Conservation (phyloP, 1,140 invertebrate genomes). For the Tetramorium parvispinum region DNA sequence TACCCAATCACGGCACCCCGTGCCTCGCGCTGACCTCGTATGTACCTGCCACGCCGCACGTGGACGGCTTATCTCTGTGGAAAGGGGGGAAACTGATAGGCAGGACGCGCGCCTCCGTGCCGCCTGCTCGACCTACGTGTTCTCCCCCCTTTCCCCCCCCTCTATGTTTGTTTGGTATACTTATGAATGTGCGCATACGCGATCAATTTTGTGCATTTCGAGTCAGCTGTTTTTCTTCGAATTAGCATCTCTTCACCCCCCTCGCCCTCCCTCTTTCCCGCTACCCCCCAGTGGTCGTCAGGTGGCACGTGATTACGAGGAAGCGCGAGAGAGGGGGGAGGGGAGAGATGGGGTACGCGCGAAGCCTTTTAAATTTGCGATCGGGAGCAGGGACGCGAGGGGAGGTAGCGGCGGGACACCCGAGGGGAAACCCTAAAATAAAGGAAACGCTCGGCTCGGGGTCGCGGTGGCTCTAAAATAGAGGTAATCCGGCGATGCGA, state of each 20-base stretch:
- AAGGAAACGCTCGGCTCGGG: background rate
- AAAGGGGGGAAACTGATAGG: too few species aligned
- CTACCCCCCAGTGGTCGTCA: too few species aligned
- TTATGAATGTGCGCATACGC: background rate
- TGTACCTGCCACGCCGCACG: too few species aligned
- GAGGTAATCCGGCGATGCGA: background rate
- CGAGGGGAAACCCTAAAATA: background rate
- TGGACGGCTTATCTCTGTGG: background rate
- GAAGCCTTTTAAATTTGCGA: slow-evolving; percentile 7
- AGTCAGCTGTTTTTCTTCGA: background rate
- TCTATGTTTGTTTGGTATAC: background rate
- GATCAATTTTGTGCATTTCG: background rate
- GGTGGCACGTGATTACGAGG: background rate
- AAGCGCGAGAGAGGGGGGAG: background rate
- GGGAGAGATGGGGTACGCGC: background rate
- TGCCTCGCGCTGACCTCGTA: too few species aligned
- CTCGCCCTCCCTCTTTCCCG: background rate
- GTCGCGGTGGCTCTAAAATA: background rate
- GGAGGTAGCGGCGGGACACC: background rate
- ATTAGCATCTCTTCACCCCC: background rate
- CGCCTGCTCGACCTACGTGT: too few species aligned
- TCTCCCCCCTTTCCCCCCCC: background rate
- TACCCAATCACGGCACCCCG: too few species aligned
- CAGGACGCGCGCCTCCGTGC: too few species aligned
- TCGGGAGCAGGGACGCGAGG: background rate